phyloP scores from a whole-genome alignment of 2,113 vertebrate genomes.

The Meles meles region DNA sequence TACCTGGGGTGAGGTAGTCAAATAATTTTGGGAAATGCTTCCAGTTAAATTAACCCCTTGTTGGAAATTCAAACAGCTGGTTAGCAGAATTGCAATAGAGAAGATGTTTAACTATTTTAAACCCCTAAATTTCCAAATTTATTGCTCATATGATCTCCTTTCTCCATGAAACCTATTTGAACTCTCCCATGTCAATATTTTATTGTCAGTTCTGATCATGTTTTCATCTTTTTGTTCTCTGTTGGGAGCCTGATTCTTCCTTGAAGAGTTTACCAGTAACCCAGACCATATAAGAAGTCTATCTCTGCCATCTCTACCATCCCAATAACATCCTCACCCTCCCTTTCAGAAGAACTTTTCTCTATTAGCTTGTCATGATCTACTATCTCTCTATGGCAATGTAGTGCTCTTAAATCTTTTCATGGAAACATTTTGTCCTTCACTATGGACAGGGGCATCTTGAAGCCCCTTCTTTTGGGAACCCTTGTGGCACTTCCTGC shows the following conservation, averaged over 20 bases:
- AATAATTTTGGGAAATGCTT: background rate
- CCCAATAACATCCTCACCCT: background rate
- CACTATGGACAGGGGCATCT: background rate
- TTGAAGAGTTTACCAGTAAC: background rate
- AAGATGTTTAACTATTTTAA: background rate
- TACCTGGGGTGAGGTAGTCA: background rate
- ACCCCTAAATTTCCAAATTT: background rate
- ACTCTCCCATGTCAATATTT: background rate
- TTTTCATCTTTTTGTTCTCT: background rate
- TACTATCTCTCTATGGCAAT: background rate
- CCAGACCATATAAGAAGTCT: background rate
- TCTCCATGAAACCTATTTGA: background rate
- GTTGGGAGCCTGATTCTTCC: background rate
- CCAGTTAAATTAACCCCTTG: background rate
- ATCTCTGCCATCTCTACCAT: background rate
- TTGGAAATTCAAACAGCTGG: background rate
- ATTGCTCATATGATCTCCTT: background rate
- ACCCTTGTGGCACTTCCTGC: background rate
- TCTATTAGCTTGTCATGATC: background rate
- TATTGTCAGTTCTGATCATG: background rate
- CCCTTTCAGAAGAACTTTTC: background rate
- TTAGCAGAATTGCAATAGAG: background rate
- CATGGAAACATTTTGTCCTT: background rate
- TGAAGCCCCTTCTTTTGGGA: background rate
- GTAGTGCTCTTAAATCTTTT: background rate